Conservation (phyloP, 2,113 vertebrate genomes). For the Caranx melampygus region DNA sequence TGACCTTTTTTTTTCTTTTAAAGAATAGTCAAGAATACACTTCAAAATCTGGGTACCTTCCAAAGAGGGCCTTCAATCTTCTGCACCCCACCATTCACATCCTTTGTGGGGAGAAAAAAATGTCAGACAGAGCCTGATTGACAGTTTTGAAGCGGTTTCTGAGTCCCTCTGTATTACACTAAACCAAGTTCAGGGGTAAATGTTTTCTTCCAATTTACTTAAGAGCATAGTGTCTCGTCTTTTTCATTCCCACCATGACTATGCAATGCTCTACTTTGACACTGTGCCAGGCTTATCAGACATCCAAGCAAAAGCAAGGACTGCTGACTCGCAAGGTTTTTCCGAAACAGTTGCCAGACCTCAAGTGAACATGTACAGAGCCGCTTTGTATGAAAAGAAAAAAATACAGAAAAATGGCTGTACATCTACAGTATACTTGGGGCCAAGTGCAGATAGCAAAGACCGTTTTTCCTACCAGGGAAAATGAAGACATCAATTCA, state of each 20-base stretch:
- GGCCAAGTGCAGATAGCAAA: not conserved
- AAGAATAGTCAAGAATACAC: constrained; percentile 25
- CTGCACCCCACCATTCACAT: constrained; percentile 79
- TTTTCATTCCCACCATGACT: constrained; percentile 9
- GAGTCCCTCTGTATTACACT: not conserved
- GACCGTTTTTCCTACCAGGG: not conserved
- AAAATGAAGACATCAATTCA: not conserved
- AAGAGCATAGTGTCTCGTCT: not conserved
- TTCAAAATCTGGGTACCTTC: constrained; percentile 86
- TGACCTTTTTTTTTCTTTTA: not conserved
- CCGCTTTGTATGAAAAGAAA: not conserved
- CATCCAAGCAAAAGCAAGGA: constrained; percentile 24
- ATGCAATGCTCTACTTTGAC: constrained; percentile 9
- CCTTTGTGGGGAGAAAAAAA: constrained; percentile 74
- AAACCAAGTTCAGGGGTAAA: not conserved
- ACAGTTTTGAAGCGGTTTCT: not conserved
- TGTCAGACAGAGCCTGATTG: constrained; percentile 6
- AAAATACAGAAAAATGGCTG: not conserved
- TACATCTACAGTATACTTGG: not conserved
- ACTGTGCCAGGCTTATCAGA: constrained; percentile 29
- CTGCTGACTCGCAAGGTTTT: constrained; percentile 16
- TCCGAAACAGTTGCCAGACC: constrained; percentile 13
- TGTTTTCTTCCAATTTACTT: not conserved
- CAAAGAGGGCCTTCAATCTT: constrained; percentile 90
- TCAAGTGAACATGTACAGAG: not conserved